A percentile compares a stretch with the other conserved stretches of the same genome.
These are phyloP conservation scores for Idaea biselata DNA, from an alignment of 2,888 invertebrate species.

Conservation along the genomic window DNA sequence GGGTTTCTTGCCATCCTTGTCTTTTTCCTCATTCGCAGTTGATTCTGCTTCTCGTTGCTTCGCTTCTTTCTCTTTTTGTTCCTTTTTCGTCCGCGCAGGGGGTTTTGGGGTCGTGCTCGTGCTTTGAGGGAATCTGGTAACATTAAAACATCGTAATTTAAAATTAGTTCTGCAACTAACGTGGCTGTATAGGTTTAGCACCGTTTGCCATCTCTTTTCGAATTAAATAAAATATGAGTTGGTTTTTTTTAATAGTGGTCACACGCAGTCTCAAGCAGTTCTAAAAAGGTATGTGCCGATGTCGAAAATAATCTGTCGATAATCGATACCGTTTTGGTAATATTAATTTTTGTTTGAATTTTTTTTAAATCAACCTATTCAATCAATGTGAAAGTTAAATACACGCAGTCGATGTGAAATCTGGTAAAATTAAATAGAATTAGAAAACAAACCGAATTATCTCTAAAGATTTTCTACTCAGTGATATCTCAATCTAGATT, in stretches of 20 bases:
- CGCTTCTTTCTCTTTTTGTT: constrained; percentile 42
- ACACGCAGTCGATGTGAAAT: background rate
- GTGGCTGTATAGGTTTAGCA: too few relatives aligned
- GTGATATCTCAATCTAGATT: background rate
- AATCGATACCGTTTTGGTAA: too few relatives aligned
- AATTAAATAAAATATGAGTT: too few relatives aligned
- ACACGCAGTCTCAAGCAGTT: too few relatives aligned
- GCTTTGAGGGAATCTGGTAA: constrained; percentile 68
- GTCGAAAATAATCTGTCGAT: background rate
- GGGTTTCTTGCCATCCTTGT: constrained; percentile 41
- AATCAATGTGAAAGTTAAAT: background rate
- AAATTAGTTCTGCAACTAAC: constrained; percentile 4
- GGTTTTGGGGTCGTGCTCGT: constrained; percentile 73
- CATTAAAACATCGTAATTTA: background rate
- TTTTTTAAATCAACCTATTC: background rate
- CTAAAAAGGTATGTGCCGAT: background rate
- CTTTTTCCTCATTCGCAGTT: constrained; percentile 27
- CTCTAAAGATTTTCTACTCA: background rate
- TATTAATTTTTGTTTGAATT: background rate
- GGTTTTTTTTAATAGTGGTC: too few relatives aligned
- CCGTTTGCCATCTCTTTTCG: too few relatives aligned
- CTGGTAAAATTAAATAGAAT: background rate
- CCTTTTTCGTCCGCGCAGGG: constrained; percentile 57
- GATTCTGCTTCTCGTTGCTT: constrained; percentile 26
- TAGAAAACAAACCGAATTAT: background rate